Conservation (phyloP, 2,888 invertebrate species). For the Anthrax anthrax region DNA sequence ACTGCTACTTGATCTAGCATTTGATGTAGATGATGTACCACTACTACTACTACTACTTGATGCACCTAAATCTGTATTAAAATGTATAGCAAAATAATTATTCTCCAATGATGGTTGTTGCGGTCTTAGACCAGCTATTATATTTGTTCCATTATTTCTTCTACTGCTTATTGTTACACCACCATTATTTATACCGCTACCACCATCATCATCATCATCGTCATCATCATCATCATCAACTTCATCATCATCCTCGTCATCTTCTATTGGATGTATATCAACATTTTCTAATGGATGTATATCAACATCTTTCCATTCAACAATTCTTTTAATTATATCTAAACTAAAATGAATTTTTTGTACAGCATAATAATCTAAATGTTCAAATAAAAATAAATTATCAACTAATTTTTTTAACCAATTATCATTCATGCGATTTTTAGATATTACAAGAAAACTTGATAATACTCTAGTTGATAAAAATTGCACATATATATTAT, state of each 20-base stretch:
- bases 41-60: slow-evolving; percentile 11
- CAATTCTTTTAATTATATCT: slow-evolving; percentile 72
- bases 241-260: slow-evolving; percentile 46
- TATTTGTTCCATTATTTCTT: not conserved
- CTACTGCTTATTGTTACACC: not conserved
- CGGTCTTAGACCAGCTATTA: slow-evolving; percentile 5
- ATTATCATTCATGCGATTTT: slow-evolving; percentile 63
- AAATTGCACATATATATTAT: slow-evolving; percentile 68
- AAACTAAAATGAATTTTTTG: slow-evolving; percentile 70
- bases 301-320: slow-evolving; percentile 76
- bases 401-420: slow-evolving; percentile 67
- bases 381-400: slow-evolving; percentile 50
- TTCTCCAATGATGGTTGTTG: slow-evolving; percentile 22
- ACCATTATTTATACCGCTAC: not conserved
- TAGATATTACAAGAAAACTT: slow-evolving; percentile 69
- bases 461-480: slow-evolving; percentile 66
- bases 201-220: not conserved
- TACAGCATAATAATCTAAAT: slow-evolving; percentile 46
- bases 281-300: slow-evolving; percentile 67
- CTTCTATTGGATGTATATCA: slow-evolving; percentile 61
- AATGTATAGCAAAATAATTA: slow-evolving; percentile 33
- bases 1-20: slow-evolving; percentile 2
- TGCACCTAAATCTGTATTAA: slow-evolving; percentile 17
- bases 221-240: slow-evolving; percentile 7
- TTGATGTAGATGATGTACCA: not conserved